Percentiles rank a stretch among this genome's conserved stretches.
phyloP scores from a whole-genome alignment of 1,140 invertebrate genomes.

The Melipona quadrifasciata region DNA sequence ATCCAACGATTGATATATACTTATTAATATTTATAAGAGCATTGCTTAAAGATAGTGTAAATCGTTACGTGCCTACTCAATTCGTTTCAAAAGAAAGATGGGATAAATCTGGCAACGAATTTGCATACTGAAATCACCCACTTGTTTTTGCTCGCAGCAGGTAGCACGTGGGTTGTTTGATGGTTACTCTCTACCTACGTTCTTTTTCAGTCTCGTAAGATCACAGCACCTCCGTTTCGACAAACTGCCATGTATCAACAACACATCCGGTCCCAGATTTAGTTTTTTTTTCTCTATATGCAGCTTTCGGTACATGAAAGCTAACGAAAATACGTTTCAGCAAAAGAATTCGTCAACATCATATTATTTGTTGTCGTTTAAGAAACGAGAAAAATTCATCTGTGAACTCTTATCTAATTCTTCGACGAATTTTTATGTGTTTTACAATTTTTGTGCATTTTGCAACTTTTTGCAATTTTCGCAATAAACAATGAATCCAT shows the following conservation, averaged over 20 bases:
- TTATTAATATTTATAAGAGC: not conserved
- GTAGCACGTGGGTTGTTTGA: slow-evolving; percentile 68
- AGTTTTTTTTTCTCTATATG: slow-evolving; percentile 23
- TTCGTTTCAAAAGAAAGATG: slow-evolving; percentile 3
- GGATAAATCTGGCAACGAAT: slow-evolving; percentile 59
- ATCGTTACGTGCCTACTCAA: slow-evolving; percentile 14
- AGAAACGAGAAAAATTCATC: not conserved
- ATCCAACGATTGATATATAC: not conserved
- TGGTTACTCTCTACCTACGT: slow-evolving; percentile 69
- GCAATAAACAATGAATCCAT: too few species aligned
- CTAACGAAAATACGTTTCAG: slow-evolving; percentile 45
- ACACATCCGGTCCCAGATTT: slow-evolving; percentile 68
- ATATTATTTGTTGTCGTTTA: not conserved
- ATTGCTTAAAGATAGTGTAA: slow-evolving; percentile 15
- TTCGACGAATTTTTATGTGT: too few species aligned
- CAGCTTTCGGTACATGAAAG: slow-evolving; percentile 50
- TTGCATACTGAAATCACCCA: slow-evolving; percentile 70
- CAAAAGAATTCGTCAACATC: not conserved
- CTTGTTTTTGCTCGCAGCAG: slow-evolving; percentile 71
- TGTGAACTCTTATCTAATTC: not conserved
- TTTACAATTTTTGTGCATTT: too few species aligned
- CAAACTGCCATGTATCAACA: slow-evolving; percentile 67
- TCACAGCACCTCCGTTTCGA: slow-evolving; percentile 66
- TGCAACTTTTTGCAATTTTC: too few species aligned
- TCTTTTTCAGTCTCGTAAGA: slow-evolving; percentile 53